phyloP scores from a whole-genome alignment of 2,113 vertebrate species.

The Phrynosoma blainvillii region DNA sequence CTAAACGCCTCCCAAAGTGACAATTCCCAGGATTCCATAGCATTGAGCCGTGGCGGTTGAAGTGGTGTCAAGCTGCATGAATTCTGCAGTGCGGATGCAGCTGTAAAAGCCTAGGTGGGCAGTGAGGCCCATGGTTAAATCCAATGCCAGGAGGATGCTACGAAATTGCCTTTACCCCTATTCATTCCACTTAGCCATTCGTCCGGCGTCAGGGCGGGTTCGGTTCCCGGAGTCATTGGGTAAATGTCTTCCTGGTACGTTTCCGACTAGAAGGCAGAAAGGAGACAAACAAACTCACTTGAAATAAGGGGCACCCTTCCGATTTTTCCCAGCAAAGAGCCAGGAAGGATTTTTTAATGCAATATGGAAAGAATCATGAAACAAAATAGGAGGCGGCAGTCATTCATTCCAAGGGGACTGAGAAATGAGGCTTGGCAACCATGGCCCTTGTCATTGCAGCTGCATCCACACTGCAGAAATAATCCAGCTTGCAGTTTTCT shows the following conservation, averaged over 20 bases:
- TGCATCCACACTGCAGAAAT: no score
- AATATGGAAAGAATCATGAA: not conserved
- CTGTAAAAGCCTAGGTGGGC: not conserved
- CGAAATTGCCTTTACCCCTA: conserved; percentile 78
- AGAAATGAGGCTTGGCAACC: no score
- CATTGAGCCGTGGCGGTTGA: no score
- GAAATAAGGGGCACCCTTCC: not conserved
- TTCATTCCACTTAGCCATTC: conserved; percentile 96
- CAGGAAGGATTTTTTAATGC: not conserved
- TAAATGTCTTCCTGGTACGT: conserved; percentile 99
- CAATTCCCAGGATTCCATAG: no score
- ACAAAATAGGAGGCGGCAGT: not conserved
- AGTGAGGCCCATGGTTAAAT: not conserved
- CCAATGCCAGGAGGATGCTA: no score
- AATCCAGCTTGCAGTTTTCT: no score
- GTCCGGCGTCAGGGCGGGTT: conserved; percentile 88
- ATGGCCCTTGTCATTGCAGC: no score
- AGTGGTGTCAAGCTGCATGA: no score
- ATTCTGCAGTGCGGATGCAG: no score
- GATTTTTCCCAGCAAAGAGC: not conserved
- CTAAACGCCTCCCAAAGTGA: no score
- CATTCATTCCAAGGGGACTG: not conserved
- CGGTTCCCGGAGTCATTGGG: conserved; percentile 93
- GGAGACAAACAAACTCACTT: not conserved
- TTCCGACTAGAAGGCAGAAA: conserved; percentile 84